Percentiles rank a stretch among this genome's conserved stretches.
phyloP scores from a whole-genome alignment of 2,888 invertebrate genomes.

The Arge pagana region DNA sequence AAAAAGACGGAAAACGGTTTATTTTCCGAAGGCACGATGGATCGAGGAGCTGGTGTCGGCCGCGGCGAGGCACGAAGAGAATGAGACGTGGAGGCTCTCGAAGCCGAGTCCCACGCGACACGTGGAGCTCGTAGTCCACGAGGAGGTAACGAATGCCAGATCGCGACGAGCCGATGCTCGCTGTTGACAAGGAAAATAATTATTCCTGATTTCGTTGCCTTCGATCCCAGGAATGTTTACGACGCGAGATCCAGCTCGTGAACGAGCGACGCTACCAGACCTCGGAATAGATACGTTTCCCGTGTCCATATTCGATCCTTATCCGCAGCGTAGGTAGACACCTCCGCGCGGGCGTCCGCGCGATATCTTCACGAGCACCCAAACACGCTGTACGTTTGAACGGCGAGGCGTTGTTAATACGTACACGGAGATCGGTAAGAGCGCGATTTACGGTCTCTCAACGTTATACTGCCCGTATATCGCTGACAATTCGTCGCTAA shows the following conservation, averaged over 20 bases:
- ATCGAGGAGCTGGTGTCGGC: not conserved
- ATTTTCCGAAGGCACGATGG: conserved; percentile 3
- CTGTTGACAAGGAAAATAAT: too few species aligned
- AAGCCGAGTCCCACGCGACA: too few species aligned
- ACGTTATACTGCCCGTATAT: conserved; percentile 53
- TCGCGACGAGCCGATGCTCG: too few species aligned
- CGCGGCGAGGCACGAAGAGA: not conserved
- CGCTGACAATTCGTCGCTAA: conserved; percentile 54
- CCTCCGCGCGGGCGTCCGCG: not conserved
- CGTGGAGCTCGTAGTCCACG: too few species aligned
- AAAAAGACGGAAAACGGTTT: too few species aligned
- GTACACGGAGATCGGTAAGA: conserved; percentile 42
- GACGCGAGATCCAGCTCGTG: too few species aligned
- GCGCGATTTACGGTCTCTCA: conserved; percentile 54
- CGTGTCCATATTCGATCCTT: too few species aligned
- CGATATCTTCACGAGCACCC: not conserved
- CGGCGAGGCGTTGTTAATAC: not conserved
- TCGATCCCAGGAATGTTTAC: too few species aligned
- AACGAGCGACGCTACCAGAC: too few species aligned
- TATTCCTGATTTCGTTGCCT: not conserved
- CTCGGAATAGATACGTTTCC: too few species aligned
- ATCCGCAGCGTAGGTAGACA: not conserved
- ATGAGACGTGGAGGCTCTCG: conserved; percentile 11
- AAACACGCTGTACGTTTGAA: not conserved
- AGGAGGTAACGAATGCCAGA: too few species aligned